Conservation (phyloP, 2,797 vertebrate species). For the Hyperoplus immaculatus region DNA sequence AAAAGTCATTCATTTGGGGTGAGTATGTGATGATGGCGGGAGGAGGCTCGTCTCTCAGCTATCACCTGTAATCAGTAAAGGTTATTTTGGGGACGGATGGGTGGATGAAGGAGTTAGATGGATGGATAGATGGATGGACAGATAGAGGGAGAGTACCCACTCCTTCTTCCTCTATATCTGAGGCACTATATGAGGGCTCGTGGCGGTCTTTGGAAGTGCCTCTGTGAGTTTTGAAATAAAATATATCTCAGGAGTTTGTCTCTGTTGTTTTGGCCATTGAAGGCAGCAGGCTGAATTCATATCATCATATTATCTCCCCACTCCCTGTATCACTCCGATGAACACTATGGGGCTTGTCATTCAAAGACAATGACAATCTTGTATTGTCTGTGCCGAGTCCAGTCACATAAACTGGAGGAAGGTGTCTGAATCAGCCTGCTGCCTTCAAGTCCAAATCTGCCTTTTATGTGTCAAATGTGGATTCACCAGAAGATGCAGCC, state of each 20-base stretch:
- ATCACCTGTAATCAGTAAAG: slow-evolving; percentile 21
- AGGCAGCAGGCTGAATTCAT: slow-evolving; percentile 41
- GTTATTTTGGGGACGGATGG: slow-evolving; percentile 1
- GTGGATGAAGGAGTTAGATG: slow-evolving; percentile 10
- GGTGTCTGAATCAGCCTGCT: slow-evolving; percentile 29
- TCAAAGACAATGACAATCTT: slow-evolving; percentile 21
- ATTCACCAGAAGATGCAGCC: slow-evolving; percentile 60
- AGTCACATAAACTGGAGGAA: slow-evolving; percentile 18
- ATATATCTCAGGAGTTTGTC: slow-evolving; percentile 19
- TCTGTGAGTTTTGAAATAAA: slow-evolving; percentile 48
- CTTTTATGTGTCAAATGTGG: slow-evolving; percentile 47
- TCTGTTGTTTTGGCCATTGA: slow-evolving; percentile 10
- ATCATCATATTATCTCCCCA: not conserved
- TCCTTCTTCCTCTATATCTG: slow-evolving; percentile 37
- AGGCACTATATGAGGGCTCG: slow-evolving; percentile 65
- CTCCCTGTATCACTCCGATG: not conserved
- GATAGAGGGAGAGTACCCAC: slow-evolving; percentile 25
- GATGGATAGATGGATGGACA: slow-evolving; percentile 7
- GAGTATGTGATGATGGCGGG: not conserved
- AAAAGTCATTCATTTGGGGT: slow-evolving; percentile 18
- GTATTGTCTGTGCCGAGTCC: slow-evolving; percentile 12
- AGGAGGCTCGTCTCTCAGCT: slow-evolving; percentile 70
- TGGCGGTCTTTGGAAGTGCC: slow-evolving; percentile 68
- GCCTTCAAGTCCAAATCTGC: slow-evolving; percentile 48
- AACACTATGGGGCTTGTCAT: slow-evolving; percentile 4